Conservation (phyloP, 2,113 vertebrate species). For the Bettongia penicillata region DNA sequence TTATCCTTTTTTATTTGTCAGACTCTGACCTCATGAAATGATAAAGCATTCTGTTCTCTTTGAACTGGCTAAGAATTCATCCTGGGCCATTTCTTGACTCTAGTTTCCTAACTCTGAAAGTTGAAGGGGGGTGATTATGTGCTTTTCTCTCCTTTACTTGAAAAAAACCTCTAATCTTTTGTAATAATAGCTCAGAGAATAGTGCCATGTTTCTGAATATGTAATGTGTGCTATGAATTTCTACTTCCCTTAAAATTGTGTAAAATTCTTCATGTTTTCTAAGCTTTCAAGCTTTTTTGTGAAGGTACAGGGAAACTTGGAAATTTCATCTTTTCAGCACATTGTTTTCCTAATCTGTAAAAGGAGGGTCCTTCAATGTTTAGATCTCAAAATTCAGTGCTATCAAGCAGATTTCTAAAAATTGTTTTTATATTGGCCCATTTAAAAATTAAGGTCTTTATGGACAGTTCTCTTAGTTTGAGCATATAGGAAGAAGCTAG, state of each 20-base stretch:
- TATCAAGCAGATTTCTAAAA: not conserved
- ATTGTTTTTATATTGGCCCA: not conserved
- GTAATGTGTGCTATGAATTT: not conserved
- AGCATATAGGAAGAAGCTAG: not conserved
- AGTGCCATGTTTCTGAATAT: not conserved
- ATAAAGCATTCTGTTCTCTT: slow-evolving; percentile 74
- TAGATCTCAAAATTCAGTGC: not conserved
- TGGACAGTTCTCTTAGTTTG: not conserved
- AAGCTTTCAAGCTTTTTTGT: not conserved
- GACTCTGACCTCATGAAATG: not conserved
- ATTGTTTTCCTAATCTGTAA: not conserved
- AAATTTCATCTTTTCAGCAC: not conserved
- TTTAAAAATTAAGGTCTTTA: not conserved
- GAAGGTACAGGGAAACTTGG: not conserved
- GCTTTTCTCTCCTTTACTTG: slow-evolving; percentile 24
- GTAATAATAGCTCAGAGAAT: not conserved
- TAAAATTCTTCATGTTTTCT: not conserved
- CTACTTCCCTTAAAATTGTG: not conserved
- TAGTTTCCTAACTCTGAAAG: slow-evolving; percentile 71
- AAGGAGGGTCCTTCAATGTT: not conserved
- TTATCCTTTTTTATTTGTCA: not conserved
- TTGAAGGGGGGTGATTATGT: slow-evolving; percentile 30
- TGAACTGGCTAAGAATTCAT: slow-evolving; percentile 67
- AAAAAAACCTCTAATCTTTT: slow-evolving; percentile 23
- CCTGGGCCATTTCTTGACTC: slow-evolving; percentile 72